Conservation (phyloP, 2,797 vertebrate species). For the Malurus splendens region DNA sequence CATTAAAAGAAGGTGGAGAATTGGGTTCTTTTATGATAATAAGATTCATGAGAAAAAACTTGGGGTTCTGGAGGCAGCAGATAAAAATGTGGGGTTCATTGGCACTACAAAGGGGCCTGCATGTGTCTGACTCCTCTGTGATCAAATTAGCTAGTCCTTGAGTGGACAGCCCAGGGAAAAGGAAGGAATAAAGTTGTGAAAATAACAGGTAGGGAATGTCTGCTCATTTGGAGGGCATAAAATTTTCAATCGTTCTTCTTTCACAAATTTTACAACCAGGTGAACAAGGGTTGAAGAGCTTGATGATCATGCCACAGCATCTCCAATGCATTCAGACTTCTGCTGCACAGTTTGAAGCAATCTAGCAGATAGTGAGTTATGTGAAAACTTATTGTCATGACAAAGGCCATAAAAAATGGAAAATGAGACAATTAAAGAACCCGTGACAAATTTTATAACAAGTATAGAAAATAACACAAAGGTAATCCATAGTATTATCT, state of each 20-base stretch:
- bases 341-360: neutral
- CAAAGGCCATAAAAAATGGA: conserved; percentile 55
- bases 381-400: conserved; percentile 56
- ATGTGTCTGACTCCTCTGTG: accelerated
- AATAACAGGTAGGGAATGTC: neutral
- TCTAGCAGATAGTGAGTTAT: conserved; percentile 30
- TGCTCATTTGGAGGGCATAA: neutral
- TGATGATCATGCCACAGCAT: neutral
- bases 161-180: neutral
- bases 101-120: neutral
- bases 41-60: neutral
- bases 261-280: conserved; percentile 6
- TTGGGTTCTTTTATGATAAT: neutral
- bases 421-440: conserved; percentile 62
- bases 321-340: neutral
- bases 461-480: conserved; percentile 60
- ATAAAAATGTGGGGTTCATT: neutral
- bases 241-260: neutral
- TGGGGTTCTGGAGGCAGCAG: neutral
- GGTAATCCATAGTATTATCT: conserved; percentile 57
- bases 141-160: neutral
- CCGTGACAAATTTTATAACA: conserved; percentile 54
- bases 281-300: conserved; percentile 9
- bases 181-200: neutral
- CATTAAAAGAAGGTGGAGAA: neutral